These are phyloP conservation scores for Glyptemys insculpta DNA, from an alignment of 2,797 vertebrate genomes.

Conservation along the genomic window DNA sequence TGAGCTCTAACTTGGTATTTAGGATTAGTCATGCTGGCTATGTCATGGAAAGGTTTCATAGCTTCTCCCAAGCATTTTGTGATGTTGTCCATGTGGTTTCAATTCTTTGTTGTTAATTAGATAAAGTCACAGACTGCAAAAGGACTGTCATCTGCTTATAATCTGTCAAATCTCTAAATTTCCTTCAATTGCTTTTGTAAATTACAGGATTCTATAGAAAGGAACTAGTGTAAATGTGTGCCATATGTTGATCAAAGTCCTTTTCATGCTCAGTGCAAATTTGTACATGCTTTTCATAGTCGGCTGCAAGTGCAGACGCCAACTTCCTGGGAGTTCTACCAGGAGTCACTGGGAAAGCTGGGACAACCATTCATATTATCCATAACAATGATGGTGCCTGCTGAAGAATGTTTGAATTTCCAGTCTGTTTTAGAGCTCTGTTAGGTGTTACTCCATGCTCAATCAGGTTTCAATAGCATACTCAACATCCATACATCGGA, in stretches of 20 bases:
- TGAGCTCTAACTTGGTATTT: not conserved
- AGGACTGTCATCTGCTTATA: not conserved
- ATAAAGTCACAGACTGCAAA: not conserved
- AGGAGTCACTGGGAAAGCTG: not conserved
- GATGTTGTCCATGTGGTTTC: not conserved
- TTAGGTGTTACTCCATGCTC: not conserved
- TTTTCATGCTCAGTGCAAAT: not conserved
- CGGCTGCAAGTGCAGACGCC: not conserved
- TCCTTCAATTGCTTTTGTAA: not conserved
- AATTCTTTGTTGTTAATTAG: not conserved
- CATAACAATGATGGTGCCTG: not conserved
- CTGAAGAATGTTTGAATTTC: not conserved
- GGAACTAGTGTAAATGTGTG: not conserved
- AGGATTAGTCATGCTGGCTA: accelerated
- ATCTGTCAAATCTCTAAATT: not conserved
- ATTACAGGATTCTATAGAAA: accelerated
- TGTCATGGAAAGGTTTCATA: not conserved
- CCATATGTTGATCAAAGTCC: not conserved
- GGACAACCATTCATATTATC: not conserved
- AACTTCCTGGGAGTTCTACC: not conserved
- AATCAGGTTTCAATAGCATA: not conserved
- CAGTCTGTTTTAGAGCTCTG: not conserved
- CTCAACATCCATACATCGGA: no score
- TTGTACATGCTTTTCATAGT: not conserved
- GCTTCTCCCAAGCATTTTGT: not conserved